phyloP scores from a whole-genome alignment of 2,113 vertebrate genomes.

The Corydoras maculifer region DNA sequence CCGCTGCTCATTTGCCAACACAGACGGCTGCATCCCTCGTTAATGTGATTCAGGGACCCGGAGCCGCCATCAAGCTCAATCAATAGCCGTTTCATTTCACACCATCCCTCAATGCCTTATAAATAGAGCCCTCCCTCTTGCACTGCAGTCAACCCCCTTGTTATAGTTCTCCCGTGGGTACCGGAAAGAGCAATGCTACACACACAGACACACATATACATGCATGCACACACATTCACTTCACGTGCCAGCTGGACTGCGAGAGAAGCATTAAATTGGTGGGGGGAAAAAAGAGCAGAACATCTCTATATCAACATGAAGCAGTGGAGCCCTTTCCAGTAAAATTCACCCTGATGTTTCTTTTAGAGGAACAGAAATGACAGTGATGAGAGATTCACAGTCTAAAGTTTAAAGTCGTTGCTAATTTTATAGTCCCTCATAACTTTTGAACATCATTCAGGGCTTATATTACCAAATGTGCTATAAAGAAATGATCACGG shows the following conservation, averaged over 20 bases:
- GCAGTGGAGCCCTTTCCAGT: constrained; percentile 36
- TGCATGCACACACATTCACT: constrained; percentile 26
- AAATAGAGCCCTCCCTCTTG: constrained; percentile 57
- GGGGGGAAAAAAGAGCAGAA: constrained; percentile 32
- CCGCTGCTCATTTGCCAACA: constrained; percentile 35
- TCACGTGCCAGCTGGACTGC: constrained; percentile 58
- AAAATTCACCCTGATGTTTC: constrained; percentile 43
- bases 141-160: constrained; percentile 43
- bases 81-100: constrained; percentile 73
- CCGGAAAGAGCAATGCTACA: constrained; percentile 60
- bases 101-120: constrained; percentile 67
- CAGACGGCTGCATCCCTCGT: constrained; percentile 44
- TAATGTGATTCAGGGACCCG: constrained; percentile 72
- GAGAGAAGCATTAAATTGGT: constrained; percentile 58
- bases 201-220: constrained; percentile 32
- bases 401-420: constrained; percentile 14
- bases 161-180: constrained; percentile 63
- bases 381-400: constrained; percentile 5
- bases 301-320: constrained; percentile 44
- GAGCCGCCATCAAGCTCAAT: constrained; percentile 67
- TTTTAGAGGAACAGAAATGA: constrained; percentile 25
- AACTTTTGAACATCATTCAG: constrained; percentile 12
- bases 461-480: not conserved
- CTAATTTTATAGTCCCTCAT: constrained; percentile 15
- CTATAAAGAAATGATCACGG: constrained; percentile 15